Evolutionary conservation across 2,888 invertebrate species (phyloP).

Genomic region (Mesorhabditis spiculigera): DNA sequence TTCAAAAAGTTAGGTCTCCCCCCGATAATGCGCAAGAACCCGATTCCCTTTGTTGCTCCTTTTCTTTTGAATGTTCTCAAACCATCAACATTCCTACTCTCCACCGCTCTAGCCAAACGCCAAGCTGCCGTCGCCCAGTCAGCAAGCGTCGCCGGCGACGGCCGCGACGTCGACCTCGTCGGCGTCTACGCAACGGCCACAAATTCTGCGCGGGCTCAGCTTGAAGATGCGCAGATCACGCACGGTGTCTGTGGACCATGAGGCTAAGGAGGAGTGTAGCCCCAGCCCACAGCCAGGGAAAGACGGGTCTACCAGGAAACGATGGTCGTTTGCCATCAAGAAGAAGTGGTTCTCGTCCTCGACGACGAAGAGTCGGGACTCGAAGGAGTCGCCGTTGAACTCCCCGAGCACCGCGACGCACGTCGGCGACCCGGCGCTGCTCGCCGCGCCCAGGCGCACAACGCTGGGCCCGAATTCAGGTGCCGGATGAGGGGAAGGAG

Average conservation of each 20-base stretch:
- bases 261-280: constrained; percentile 15
- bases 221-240: constrained; percentile 32
- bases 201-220: neutral
- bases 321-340: constrained; percentile 48
- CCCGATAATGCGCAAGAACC: neutral
- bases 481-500: neutral
- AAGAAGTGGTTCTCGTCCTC: constrained; percentile 45
- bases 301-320: constrained; percentile 28
- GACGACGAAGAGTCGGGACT: constrained; percentile 21
- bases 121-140: constrained; percentile 7
- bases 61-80: neutral
- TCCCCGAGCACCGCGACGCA: constrained; percentile 12
- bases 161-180: constrained; percentile 12
- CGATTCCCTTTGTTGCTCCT: neutral
- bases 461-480: constrained; percentile 17
- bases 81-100: neutral
- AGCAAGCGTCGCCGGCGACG: constrained; percentile 9
- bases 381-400: constrained; percentile 19
- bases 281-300: constrained; percentile 16
- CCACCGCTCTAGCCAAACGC: neutral
- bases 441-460: constrained; percentile 25
- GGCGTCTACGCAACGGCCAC: constrained; percentile 9
- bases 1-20: no score
- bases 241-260: constrained; percentile 27
- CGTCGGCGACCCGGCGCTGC: constrained; percentile 19